Evolutionary conservation across 2,888 invertebrate genomes (phyloP).

Genomic region (Piscicola geometra): DNA sequence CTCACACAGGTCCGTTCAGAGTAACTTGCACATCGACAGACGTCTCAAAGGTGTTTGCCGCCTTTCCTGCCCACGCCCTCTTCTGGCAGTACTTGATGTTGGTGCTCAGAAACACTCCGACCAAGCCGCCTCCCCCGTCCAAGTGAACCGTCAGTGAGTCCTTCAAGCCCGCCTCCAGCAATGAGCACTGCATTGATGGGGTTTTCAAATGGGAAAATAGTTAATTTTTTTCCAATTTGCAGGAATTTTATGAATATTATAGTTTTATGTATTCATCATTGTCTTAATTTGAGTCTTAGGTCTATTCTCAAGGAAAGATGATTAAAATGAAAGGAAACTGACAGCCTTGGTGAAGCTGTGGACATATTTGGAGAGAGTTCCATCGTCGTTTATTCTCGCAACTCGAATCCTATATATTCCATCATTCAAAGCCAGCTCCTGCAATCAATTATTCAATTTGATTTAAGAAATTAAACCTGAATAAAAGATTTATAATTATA

Average conservation of each 20-base stretch:
- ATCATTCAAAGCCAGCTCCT: slow-evolving; percentile 66
- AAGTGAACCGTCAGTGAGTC: slow-evolving; percentile 76
- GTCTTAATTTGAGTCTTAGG: not conserved
- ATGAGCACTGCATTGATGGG: slow-evolving; percentile 62
- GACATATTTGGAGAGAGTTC: slow-evolving; percentile 58
- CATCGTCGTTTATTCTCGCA: slow-evolving; percentile 62
- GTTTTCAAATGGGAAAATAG: not conserved
- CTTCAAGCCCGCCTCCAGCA: slow-evolving; percentile 71
- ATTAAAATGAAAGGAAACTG: slow-evolving; percentile 51
- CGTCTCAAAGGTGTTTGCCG: slow-evolving; percentile 64
- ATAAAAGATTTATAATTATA: too few relatives aligned
- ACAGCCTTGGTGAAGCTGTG: slow-evolving; percentile 76
- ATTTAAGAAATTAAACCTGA: too few relatives aligned
- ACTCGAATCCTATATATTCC: slow-evolving; percentile 72
- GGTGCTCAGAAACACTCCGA: slow-evolving; percentile 57
- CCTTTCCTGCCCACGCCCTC: not conserved
- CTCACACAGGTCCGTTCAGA: slow-evolving; percentile 73
- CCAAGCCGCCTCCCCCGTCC: slow-evolving; percentile 72
- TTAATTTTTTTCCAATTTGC: too few relatives aligned
- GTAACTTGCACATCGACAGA: slow-evolving; percentile 74
- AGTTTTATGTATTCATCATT: too few relatives aligned
- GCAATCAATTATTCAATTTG: too few relatives aligned
- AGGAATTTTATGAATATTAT: too few relatives aligned
- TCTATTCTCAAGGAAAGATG: too few relatives aligned
- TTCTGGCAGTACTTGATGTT: slow-evolving; percentile 57